Evolutionary conservation across 2,888 invertebrate species (phyloP).

Genomic region (Eulithis prunata): DNA sequence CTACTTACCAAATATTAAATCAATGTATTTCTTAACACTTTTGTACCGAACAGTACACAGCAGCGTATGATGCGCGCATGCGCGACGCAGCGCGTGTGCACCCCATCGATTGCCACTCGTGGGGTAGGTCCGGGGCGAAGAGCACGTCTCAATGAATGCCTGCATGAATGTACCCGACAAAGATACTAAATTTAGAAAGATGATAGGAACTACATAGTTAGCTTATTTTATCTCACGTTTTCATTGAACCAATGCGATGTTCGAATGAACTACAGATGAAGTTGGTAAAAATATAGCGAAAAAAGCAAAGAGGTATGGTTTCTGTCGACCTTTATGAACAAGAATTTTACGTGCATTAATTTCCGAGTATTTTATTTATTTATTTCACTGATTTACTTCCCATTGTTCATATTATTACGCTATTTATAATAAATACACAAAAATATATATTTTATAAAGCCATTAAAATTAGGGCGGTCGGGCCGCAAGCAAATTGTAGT

Average conservation of each 20-base stretch:
- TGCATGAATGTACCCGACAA: slow-evolving; percentile 44
- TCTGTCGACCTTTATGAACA: background rate
- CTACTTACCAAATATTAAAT: background rate
- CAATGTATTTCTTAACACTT: slow-evolving; percentile 8
- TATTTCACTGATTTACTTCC: slow-evolving; percentile 1
- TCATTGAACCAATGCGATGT: background rate
- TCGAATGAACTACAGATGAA: no score
- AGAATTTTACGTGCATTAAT: background rate
- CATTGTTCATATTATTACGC: slow-evolving; percentile 54
- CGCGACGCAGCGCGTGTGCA: slow-evolving; percentile 65
- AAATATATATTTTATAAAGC: slow-evolving; percentile 84
- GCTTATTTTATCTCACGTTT: background rate
- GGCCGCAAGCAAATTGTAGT: slow-evolving; percentile 82
- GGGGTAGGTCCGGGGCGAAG: slow-evolving; percentile 71
- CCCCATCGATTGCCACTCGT: slow-evolving; percentile 75
- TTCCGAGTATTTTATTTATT: background rate
- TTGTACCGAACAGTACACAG: slow-evolving; percentile 9
- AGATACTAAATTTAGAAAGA: slow-evolving; percentile 2
- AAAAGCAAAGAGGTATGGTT: no score
- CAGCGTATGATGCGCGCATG: slow-evolving; percentile 49
- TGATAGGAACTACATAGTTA: no score
- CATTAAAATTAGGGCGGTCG: slow-evolving; percentile 84
- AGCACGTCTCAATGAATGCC: slow-evolving; percentile 61
- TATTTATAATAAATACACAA: slow-evolving; percentile 79
- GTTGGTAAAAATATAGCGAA: no score